Conservation (phyloP, 2,113 vertebrate genomes). For the Pelvicachromis taeniatus region DNA sequence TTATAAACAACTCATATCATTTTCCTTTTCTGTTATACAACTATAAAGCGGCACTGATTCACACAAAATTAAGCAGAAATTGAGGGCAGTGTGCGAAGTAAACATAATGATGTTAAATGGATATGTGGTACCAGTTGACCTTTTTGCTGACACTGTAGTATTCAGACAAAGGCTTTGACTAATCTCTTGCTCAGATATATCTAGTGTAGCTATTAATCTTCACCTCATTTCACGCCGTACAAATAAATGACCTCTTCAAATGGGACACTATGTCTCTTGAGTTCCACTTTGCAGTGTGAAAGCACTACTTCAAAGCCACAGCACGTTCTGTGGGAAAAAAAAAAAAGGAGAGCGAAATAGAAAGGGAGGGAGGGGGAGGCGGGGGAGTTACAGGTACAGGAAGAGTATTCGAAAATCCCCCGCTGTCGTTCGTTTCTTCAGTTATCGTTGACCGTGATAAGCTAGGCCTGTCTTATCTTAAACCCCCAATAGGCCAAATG, state of each 20-base stretch:
- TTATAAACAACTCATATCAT: background rate
- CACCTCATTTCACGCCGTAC: constrained; percentile 37
- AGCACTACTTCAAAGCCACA: constrained; percentile 29
- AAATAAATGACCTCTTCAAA: constrained; percentile 66
- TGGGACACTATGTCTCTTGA: constrained; percentile 45
- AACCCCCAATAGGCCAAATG: constrained; percentile 60
- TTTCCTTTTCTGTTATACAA: background rate
- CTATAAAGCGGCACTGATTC: background rate
- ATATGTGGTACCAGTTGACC: constrained; percentile 37
- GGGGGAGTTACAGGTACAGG: constrained; percentile 23
- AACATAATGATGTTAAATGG: constrained; percentile 50
- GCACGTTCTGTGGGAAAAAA: background rate
- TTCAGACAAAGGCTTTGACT: constrained; percentile 56
- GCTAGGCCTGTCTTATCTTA: constrained; percentile 70
- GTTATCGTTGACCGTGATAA: constrained; percentile 69
- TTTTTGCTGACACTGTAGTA: constrained; percentile 55
- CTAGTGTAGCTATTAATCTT: constrained; percentile 54
- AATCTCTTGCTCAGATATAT: constrained; percentile 50
- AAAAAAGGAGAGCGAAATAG: background rate
- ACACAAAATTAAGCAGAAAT: background rate
- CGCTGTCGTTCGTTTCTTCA: constrained; percentile 54
- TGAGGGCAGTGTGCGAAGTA: background rate
- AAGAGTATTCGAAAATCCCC: constrained; percentile 61
- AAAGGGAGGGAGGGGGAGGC: background rate
- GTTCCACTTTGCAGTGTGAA: constrained; percentile 35